These are phyloP conservation scores for Apogon talboti DNA, from an alignment of 2,797 vertebrate species.

Conservation along the genomic window DNA sequence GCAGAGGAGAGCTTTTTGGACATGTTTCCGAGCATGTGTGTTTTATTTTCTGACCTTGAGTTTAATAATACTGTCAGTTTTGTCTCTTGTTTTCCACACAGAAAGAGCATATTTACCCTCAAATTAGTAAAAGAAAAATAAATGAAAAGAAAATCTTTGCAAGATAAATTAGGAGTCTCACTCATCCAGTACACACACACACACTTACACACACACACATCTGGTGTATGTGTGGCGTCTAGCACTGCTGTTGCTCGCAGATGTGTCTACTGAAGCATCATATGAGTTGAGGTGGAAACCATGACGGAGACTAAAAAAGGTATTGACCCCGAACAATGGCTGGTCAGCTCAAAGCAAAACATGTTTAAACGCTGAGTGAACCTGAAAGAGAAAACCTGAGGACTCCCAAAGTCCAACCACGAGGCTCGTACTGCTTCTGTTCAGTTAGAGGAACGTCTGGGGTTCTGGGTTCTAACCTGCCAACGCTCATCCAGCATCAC, in stretches of 20 bases:
- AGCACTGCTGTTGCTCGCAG: conserved; percentile 34
- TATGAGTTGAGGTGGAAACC: conserved; percentile 56
- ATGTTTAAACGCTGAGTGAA: conserved; percentile 63
- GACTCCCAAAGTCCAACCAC: conserved; percentile 24
- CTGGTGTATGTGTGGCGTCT: conserved; percentile 43
- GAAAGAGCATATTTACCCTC: neutral
- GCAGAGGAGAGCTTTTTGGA: neutral
- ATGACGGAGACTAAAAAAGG: conserved; percentile 57
- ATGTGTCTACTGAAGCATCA: conserved; percentile 62
- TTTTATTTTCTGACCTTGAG: conserved; percentile 48
- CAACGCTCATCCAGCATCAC: conserved; percentile 27
- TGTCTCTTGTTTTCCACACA: conserved; percentile 41
- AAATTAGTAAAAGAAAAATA: neutral
- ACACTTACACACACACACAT: too few species aligned
- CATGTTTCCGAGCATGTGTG: neutral
- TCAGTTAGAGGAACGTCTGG: conserved; percentile 18
- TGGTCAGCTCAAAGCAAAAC: conserved; percentile 61
- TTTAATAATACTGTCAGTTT: conserved; percentile 30
- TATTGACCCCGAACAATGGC: conserved; percentile 62
- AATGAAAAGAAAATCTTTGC: neutral
- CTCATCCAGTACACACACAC: too few species aligned
- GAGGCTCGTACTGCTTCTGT: conserved; percentile 28
- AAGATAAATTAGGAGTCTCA: conserved; percentile 18
- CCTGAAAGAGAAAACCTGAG: conserved; percentile 52
- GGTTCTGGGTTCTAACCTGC: conserved; percentile 20